Evolutionary conservation across 2,888 invertebrate genomes (phyloP).

Genomic region (Leucophora obtusa): DNA sequence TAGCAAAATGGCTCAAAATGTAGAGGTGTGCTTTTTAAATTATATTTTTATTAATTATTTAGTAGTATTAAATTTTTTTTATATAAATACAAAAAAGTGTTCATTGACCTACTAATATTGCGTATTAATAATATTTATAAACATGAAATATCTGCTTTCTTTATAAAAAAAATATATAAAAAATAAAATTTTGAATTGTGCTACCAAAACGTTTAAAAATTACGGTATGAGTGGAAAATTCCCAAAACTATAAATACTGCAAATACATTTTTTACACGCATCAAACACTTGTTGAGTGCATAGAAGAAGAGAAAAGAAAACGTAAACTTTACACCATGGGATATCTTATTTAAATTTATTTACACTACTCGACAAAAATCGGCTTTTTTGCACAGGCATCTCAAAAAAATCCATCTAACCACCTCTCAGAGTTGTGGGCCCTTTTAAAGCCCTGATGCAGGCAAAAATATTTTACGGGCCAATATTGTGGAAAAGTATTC

Average conservation of each 20-base stretch:
- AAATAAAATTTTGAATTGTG: slow-evolving; percentile 34
- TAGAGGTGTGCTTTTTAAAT: slow-evolving; percentile 49
- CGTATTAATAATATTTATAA: slow-evolving; percentile 45
- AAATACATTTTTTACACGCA: slow-evolving; percentile 55
- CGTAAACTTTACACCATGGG: background rate
- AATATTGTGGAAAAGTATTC: too few species aligned
- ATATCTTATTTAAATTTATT: background rate
- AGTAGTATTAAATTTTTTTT: background rate
- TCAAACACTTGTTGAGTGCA: slow-evolving; percentile 25
- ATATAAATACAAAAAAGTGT: slow-evolving; percentile 23
- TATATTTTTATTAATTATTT: slow-evolving; percentile 5
- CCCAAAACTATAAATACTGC: slow-evolving; percentile 64
- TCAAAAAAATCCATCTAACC: too few species aligned
- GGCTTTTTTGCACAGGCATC: too few species aligned
- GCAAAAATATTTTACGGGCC: too few species aligned
- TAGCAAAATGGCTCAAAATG: slow-evolving; percentile 44
- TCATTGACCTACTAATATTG: slow-evolving; percentile 55
- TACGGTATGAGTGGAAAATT: slow-evolving; percentile 65
- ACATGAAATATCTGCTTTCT: slow-evolving; percentile 22
- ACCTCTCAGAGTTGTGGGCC: too few species aligned
- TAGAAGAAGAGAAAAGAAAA: background rate
- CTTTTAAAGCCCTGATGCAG: too few species aligned
- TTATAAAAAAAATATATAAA: slow-evolving; percentile 12
- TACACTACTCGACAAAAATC: too few species aligned
- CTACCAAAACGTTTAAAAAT: slow-evolving; percentile 52